Conservation (phyloP, 2,888 invertebrate genomes). For the Acronicta alni region DNA sequence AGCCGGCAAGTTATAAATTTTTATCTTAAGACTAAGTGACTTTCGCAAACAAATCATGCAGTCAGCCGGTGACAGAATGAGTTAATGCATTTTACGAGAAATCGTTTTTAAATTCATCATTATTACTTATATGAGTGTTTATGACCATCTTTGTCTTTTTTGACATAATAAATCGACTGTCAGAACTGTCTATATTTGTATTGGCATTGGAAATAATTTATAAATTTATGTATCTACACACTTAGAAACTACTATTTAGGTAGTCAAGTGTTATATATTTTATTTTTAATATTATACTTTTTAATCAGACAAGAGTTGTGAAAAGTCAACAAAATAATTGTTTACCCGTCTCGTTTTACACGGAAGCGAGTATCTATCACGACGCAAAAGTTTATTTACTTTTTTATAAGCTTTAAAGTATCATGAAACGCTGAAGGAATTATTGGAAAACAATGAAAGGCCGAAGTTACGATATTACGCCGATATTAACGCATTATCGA, state of each 20-base stretch:
- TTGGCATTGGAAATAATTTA: neutral
- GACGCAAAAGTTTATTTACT: conserved; percentile 2
- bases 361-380: neutral
- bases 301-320: no score
- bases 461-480: conserved; percentile 23
- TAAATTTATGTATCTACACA: no score
- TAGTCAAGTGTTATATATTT: no score
- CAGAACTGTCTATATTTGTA: neutral
- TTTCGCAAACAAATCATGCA: conserved; percentile 30
- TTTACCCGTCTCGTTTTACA: neutral
- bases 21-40: conserved; percentile 27
- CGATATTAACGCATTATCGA: conserved; percentile 39
- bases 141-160: neutral
- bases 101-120: conserved; percentile 32
- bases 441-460: conserved; percentile 23
- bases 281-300: no score
- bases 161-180: neutral
- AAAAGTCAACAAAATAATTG: neutral
- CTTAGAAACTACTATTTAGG: no score
- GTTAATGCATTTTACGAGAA: conserved; percentile 21
- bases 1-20: conserved; percentile 34
- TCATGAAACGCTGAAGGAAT: conserved; percentile 11
- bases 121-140: conserved; percentile 5
- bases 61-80: conserved; percentile 27
- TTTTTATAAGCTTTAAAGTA: conserved; percentile 6